A percentile compares a stretch with the other conserved stretches of the same genome.
phyloP scores from a whole-genome alignment of 2,113 vertebrate species.

The Rhipidura dahli region DNA sequence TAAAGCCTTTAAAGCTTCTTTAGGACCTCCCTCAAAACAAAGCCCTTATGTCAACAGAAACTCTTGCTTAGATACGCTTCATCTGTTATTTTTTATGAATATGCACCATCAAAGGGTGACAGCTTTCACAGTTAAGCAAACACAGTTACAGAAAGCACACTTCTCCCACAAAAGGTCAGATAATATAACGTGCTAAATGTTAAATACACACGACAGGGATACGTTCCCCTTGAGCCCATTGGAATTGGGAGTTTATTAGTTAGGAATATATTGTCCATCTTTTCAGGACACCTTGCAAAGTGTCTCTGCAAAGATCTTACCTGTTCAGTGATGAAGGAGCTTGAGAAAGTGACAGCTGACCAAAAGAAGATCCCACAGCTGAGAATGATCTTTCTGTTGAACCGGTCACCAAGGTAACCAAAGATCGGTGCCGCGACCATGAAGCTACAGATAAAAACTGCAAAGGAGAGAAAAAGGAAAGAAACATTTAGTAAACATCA shows the following conservation, averaged over 20 bases:
- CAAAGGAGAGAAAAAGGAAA: neutral
- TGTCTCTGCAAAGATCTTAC: slow-evolving; percentile 64
- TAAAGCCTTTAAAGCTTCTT: neutral
- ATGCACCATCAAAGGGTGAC: neutral
- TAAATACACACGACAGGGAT: neutral
- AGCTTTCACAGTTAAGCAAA: neutral
- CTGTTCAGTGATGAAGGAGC: slow-evolving; percentile 96
- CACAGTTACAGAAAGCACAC: neutral
- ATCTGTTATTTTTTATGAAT: neutral
- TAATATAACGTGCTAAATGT: neutral
- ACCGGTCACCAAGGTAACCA: slow-evolving; percentile 97
- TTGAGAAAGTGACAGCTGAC: slow-evolving; percentile 91
- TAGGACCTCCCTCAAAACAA: neutral
- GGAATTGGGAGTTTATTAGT: neutral
- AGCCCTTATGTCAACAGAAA: neutral
- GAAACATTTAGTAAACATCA: slow-evolving; percentile 7
- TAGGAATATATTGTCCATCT: neutral
- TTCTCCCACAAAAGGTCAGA: neutral
- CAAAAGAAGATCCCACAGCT: slow-evolving; percentile 98
- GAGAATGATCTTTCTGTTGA: slow-evolving; percentile 97
- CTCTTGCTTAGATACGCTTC: neutral
- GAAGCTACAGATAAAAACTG: slow-evolving; percentile 99
- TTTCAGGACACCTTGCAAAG: neutral
- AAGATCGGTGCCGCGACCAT: slow-evolving; percentile 98
- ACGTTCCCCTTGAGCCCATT: fast-evolving